These are phyloP conservation scores for Xiphorhynchus erythropygius DNA, from an alignment of 2,797 vertebrate genomes.

Conservation along the genomic window DNA sequence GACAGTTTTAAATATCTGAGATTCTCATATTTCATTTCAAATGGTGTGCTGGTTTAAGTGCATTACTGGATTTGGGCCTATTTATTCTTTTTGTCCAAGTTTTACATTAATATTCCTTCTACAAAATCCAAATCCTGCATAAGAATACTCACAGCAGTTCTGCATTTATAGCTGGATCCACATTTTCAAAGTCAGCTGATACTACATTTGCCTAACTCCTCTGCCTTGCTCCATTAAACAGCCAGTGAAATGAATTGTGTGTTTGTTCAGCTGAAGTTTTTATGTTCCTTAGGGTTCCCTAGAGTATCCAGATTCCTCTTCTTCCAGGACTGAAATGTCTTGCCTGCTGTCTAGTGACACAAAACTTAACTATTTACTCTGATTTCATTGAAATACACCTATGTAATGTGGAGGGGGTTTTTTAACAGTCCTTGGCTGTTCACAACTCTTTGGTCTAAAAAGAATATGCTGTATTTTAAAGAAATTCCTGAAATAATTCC, in stretches of 20 bases:
- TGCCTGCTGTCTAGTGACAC: not conserved
- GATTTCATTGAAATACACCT: not conserved
- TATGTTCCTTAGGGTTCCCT: not conserved
- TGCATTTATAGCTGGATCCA: not conserved
- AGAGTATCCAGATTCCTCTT: not conserved
- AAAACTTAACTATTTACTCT: not conserved
- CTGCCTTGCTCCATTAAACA: not conserved
- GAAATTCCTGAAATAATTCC: not conserved
- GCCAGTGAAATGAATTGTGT: not conserved
- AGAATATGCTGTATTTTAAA: not conserved
- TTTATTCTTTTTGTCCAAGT: not conserved
- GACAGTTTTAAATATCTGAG: not conserved
- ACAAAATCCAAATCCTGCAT: not conserved
- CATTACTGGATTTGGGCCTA: not conserved
- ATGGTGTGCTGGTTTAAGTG: not conserved
- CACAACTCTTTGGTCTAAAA: not conserved
- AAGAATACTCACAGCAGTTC: not conserved
- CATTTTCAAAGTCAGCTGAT: not conserved
- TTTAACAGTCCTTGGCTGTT: not conserved
- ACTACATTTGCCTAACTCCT: not conserved
- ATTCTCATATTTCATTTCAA: not conserved
- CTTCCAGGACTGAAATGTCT: not conserved
- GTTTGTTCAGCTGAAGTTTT: not conserved
- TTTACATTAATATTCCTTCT: not conserved
- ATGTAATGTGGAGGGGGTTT: rapidly evolving